A percentile compares a stretch with the other conserved stretches of the same genome.
Evolutionary conservation across 30 jellyfish, hydroid and myxozoan genomes (phyloP).

Genomic region (Turritopsis dohrnii): DNA sequence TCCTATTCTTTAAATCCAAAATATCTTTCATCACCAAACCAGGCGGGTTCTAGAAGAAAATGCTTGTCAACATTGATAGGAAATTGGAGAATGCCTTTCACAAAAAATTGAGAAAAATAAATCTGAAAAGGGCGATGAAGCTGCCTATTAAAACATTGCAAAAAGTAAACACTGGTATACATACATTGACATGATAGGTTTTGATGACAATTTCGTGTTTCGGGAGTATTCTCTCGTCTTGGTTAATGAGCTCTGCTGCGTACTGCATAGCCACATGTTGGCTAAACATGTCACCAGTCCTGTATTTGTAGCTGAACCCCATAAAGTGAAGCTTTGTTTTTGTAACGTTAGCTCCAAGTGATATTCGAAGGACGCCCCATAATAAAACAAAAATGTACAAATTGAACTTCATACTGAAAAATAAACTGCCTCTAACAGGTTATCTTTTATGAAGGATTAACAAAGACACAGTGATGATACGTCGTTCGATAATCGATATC

Average conservation of each 20-base stretch:
- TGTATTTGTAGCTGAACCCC: neutral
- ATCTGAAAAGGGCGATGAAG: neutral
- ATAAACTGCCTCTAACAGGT: neutral
- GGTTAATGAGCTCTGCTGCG: conserved; percentile 7
- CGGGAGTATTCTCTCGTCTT: neutral
- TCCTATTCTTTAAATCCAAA: neutral
- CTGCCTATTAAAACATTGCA: too few relatives aligned
- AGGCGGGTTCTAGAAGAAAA: neutral
- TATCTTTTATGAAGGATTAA: too few relatives aligned
- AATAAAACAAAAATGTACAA: neutral
- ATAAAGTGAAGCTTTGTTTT: neutral
- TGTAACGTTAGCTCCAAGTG: neutral
- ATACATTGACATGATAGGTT: neutral
- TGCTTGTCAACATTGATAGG: too few relatives aligned
- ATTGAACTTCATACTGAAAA: neutral
- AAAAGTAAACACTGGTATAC: neutral
- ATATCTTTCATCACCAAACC: neutral
- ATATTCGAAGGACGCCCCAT: neutral
- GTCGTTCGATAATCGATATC: too few relatives aligned
- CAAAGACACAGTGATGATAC: too few relatives aligned
- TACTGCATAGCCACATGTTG: neutral
- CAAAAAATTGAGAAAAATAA: neutral
- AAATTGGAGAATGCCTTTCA: too few relatives aligned
- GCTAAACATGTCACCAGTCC: neutral
- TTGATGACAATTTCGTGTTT: neutral